Conservation (phyloP, 2,797 vertebrate species). For the Lacerta bilineata region DNA sequence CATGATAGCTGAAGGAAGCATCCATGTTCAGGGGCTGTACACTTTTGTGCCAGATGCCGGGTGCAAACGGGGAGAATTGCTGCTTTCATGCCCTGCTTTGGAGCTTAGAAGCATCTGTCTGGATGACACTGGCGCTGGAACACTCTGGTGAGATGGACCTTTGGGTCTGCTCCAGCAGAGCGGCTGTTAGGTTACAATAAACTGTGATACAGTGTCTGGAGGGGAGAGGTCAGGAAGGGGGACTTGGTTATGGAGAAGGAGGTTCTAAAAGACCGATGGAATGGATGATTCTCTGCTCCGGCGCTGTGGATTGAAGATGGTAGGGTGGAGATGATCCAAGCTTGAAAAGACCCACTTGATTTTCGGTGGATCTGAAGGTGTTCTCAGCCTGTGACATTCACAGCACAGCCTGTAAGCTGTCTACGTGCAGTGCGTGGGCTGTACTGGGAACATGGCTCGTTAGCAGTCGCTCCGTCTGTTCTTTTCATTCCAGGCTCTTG, state of each 20-base stretch:
- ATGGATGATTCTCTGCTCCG: not conserved
- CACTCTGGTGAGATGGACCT: not conserved
- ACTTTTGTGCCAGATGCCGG: not conserved
- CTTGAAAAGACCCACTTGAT: not conserved
- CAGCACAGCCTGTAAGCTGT: constrained; percentile 26
- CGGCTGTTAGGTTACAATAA: not conserved
- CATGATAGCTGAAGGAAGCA: not conserved
- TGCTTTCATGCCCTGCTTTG: not conserved
- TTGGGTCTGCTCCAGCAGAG: not conserved
- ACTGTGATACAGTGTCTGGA: not conserved
- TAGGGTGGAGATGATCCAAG: not conserved
- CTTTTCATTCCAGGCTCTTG: not conserved
- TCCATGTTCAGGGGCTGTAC: not conserved
- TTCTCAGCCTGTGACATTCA: constrained; percentile 7
- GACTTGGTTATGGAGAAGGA: not conserved
- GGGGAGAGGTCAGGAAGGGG: not conserved
- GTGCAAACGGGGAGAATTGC: not conserved
- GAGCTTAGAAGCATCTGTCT: not conserved
- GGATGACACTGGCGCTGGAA: not conserved
- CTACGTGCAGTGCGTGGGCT: constrained; percentile 49
- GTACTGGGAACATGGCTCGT: not conserved
- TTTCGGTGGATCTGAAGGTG: not conserved
- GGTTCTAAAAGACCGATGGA: not conserved
- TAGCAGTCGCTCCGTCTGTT: not conserved
- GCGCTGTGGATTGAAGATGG: not conserved